Conservation (phyloP, 2,888 invertebrate species). For the Torymus aiolomorphi region DNA sequence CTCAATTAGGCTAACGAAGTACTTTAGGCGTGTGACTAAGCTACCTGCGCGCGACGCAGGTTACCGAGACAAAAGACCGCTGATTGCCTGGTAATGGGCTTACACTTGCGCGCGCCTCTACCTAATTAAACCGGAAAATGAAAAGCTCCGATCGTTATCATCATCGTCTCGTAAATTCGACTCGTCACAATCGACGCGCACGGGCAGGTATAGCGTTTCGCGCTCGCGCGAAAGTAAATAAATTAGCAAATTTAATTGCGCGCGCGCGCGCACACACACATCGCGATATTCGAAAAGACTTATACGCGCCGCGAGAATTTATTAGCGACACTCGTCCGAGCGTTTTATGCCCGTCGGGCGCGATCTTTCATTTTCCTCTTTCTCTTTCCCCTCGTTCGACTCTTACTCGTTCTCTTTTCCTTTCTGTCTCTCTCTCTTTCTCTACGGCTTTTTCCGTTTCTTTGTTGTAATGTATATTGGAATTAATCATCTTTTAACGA, state of each 20-base stretch:
- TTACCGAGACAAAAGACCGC: constrained; percentile 10
- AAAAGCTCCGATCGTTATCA: neutral
- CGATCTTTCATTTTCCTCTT: constrained; percentile 32
- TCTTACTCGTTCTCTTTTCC: constrained; percentile 9
- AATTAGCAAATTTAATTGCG: constrained; percentile 48
- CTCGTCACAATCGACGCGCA: neutral
- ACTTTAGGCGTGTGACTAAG: constrained; percentile 11
- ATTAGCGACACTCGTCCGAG: constrained; percentile 48
- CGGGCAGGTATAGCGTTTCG: neutral
- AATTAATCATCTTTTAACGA: neutral
- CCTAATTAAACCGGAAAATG: constrained; percentile 34
- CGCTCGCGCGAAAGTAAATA: constrained; percentile 31
- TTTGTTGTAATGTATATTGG: neutral
- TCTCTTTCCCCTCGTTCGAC: too few species aligned
- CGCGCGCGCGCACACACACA: neutral
- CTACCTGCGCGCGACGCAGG: neutral
- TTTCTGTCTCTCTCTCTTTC: constrained; percentile 7
- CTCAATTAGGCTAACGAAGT: constrained; percentile 21
- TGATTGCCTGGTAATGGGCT: constrained; percentile 17
- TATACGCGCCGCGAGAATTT: constrained; percentile 34
- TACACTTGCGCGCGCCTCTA: neutral
- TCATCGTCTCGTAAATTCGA: constrained; percentile 8
- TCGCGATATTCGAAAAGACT: constrained; percentile 1
- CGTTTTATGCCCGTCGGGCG: constrained; percentile 33
- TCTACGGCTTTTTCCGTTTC: neutral